Conservation (phyloP, 2,888 invertebrate species). For the Cynaeus angustus region DNA sequence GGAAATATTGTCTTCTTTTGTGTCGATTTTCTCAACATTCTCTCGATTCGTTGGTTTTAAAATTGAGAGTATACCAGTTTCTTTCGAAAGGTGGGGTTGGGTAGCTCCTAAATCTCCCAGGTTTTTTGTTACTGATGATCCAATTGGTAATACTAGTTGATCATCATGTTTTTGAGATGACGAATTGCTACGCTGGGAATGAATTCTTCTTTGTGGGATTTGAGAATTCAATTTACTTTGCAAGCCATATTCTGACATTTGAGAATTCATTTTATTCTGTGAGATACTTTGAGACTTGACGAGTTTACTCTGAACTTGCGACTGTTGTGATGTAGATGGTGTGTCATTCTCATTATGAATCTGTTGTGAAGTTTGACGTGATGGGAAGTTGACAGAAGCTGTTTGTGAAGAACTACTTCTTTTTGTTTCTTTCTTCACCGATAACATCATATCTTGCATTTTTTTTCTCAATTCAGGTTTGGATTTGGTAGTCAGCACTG, state of each 20-base stretch:
- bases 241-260: background rate
- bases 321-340: background rate
- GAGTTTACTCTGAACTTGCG: background rate
- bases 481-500: background rate
- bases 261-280: background rate
- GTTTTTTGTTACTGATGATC: background rate
- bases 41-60: constrained; percentile 9
- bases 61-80: no score
- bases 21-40: constrained; percentile 1
- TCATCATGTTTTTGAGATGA: background rate
- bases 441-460: constrained; percentile 9
- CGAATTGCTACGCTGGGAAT: background rate
- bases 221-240: background rate
- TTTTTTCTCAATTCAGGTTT: constrained; percentile 20
- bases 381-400: background rate
- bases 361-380: background rate
- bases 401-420: background rate
- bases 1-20: constrained; percentile 17
- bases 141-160: no score
- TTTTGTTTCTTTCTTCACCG: constrained; percentile 6
- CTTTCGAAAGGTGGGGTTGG: no score
- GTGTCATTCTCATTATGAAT: background rate
- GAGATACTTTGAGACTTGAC: background rate
- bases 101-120: background rate
- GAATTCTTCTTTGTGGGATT: background rate